Conservation (phyloP, 2,113 vertebrate species). For the Heloderma charlesbogerti region DNA sequence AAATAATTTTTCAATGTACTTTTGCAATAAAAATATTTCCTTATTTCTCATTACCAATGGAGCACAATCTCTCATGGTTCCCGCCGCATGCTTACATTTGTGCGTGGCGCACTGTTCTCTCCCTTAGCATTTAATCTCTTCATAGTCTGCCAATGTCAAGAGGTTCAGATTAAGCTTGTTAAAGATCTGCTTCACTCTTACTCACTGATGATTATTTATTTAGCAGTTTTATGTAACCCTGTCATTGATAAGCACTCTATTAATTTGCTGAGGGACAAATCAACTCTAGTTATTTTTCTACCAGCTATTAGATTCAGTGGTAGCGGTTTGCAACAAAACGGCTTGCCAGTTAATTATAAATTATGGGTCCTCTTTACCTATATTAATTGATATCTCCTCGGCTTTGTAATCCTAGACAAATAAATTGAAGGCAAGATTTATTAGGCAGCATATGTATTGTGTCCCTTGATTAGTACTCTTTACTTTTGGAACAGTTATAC, state of each 20-base stretch:
- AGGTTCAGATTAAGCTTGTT: conserved; percentile 97
- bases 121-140: conserved; percentile 85
- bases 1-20: conserved; percentile 79
- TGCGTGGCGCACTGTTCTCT: conserved; percentile 68
- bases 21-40: conserved; percentile 79
- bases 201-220: conserved; percentile 99
- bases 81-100: conserved; percentile 68
- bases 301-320: conserved; percentile 92
- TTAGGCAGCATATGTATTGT: conserved; percentile 83
- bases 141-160: conserved; percentile 87
- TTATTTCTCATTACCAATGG: conserved; percentile 76
- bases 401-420: conserved; percentile 88
- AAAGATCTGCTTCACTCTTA: conserved; percentile 96
- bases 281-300: conserved; percentile 91
- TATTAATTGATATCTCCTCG: conserved; percentile 97
- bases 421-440: conserved; percentile 95
- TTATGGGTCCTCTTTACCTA: conserved; percentile 92
- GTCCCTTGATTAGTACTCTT: conserved; percentile 83
- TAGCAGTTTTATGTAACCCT: conserved; percentile 98
- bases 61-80: conserved; percentile 66
- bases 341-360: conserved; percentile 99
- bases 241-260: conserved; percentile 97
- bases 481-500: conserved; percentile 82
- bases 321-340: conserved; percentile 92
- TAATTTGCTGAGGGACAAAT: conserved; percentile 98